Base-by-base conservation (phyloP, 2,888 invertebrate genomes). In the Tenthredo livida region DNA sequence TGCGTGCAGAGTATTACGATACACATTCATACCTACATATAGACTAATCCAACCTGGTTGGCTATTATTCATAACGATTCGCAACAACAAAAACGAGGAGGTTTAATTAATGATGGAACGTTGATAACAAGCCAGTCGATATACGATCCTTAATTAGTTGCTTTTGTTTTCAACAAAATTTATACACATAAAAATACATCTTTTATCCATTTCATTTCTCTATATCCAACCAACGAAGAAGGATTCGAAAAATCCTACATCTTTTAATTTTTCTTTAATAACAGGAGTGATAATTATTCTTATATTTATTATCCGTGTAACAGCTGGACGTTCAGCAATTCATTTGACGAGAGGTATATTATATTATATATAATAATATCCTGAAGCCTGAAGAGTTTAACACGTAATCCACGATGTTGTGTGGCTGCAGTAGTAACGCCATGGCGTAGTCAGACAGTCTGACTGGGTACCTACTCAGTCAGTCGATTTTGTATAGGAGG, bases 61-160 rank as follows among this genome's bases (percentile, higher is more conserved):
- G 61, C 58, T 80, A 61, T 80, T 80, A 61, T 61, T 80, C 58
- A 61, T 80, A 37, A 80, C 61, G 61, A 80, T 80, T 80, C 25
- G 9, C 17, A 4, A 29, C 40, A 15, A 61, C 50, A 15, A 61
- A 80, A 80, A 80, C 80, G 37, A 40, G 33, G 54, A 12, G 33
- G 12, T 61, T 37, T 80, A 61, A 80, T 80, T 80, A 80, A 61
- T 80, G 37, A 43, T 61, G 2, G 0, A 78, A 33, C 12, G 5
- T 61, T 15, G 33, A 80, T 37, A 40, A 40, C 80, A 21, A 54
- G 21, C 10, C 21, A 58, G 21, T 80, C 78, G 33, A 58, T 78
- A n/a, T 17, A 33, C 47, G 10, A 43, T 40, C 25, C 47, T 12
- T 12, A 4, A 47, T 4, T 15, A 15, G 47, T 43, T 47, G 21